Base-by-base conservation (phyloP, 2,113 vertebrate species). In the Apeltes quadracus region DNA sequence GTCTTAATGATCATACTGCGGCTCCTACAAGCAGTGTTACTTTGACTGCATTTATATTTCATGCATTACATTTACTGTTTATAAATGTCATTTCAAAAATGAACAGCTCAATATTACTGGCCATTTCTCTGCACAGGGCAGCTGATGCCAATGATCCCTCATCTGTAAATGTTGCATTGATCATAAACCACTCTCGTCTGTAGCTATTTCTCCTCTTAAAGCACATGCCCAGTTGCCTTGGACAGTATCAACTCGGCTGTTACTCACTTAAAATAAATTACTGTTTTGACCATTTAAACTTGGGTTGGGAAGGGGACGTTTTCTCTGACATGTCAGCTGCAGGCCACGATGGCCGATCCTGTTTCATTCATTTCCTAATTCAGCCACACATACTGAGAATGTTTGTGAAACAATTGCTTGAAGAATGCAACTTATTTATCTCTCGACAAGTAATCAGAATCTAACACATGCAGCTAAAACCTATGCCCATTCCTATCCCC, bases 111-210 rank as follows among this genome's bases (percentile, higher is more conserved):
- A 78, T 39, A 46, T 54, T 54, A 58, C 32, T 64, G 39, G 70
- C 55, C 65, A 46, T 65, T 65, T 55, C n/a, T 73, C n/a, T 63
- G 51, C 73, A 43, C 34, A 16, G 76, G 83, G 27, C 72, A 62
- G 62, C 69, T 64, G 43, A 69, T 72, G 73, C 73, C 81, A 83
- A 46, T 65, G 32, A 86, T 88, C 88, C 88, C 88, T 89, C 88
- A 71, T 72, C 15, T 88, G 75, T 83, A 83, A 67, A 75, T 36
- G 43, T n/a, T 56, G 50, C 72, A 36, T 34, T 29, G 23, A 59
- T 27, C 32, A 58, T 5, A 83, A 76, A 72, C 27, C 57, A 73
- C 55, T 32, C 36, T 2, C 39, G 78, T 48, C 46, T 76, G 76
- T 75, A 41, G 16, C 50, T 76, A 76, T 29, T 54, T 56, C 32